phyloP scores from a whole-genome alignment of 2,888 invertebrate genomes.

The Euphydryas editha region DNA sequence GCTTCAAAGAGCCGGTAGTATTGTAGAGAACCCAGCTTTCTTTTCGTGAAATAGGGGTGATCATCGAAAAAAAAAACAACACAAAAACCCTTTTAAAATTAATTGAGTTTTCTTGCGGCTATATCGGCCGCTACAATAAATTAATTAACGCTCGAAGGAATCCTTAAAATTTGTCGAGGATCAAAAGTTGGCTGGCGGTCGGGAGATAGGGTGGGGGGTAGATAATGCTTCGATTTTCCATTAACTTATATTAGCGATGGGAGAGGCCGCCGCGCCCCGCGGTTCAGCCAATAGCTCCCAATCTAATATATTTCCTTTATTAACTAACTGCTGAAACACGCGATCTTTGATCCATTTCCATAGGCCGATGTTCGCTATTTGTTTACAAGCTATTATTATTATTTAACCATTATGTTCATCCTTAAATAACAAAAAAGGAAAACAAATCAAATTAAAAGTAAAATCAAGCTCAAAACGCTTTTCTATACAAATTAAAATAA shows the following conservation, averaged over 20 bases:
- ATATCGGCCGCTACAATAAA: conserved; percentile 81
- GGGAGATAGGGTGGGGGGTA: conserved; percentile 55
- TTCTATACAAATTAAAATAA: no score
- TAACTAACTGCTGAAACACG: conserved; percentile 76
- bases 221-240: conserved; percentile 83
- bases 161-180: conserved; percentile 81
- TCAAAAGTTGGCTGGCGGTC: conserved; percentile 73
- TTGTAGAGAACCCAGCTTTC: conserved; percentile 63
- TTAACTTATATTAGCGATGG: conserved; percentile 79
- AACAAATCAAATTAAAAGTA: neutral
- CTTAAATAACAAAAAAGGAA: neutral
- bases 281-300: conserved; percentile 65
- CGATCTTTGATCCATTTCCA: conserved; percentile 81
- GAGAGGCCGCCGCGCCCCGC: conserved; percentile 71
- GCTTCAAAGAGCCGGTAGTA: conserved; percentile 68
- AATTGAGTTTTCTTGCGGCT: conserved; percentile 84
- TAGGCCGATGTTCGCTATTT: conserved; percentile 65
- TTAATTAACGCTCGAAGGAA: conserved; percentile 82
- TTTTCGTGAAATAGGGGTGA: conserved; percentile 59
- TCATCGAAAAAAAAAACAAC: conserved; percentile 76
- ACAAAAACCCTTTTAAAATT: conserved; percentile 84
- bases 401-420: conserved; percentile 2
- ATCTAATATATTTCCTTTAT: conserved; percentile 78
- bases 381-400: conserved; percentile 71
- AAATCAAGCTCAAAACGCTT: no score